A percentile compares a stretch with the other conserved stretches of the same genome.
Conservation (phyloP, 2,113 vertebrate species). For the Condylura cristata region DNA sequence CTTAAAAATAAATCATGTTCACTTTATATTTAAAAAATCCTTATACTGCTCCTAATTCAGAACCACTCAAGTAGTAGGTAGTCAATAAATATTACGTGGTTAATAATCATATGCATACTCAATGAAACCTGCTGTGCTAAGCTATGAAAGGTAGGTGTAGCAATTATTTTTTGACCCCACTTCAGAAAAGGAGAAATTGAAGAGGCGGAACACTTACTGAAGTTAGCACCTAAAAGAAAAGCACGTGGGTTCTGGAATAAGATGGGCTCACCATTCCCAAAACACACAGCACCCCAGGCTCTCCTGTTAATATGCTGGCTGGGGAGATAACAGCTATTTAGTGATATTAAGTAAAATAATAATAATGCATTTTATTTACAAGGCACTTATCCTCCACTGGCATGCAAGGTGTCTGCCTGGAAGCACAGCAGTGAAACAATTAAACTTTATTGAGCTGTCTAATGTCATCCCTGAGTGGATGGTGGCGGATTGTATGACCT, state of each 20-base stretch:
- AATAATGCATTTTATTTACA: conserved; percentile 65
- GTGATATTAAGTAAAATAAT: conserved; percentile 58
- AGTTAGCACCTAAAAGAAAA: neutral
- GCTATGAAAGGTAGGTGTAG: neutral
- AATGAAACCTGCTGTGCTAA: neutral
- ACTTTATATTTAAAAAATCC: neutral
- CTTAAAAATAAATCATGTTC: neutral
- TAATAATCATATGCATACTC: neutral
- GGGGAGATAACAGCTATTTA: conserved; percentile 52
- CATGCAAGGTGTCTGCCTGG: conserved; percentile 56
- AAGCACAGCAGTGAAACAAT: conserved; percentile 73
- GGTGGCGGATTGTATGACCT: conserved; percentile 66
- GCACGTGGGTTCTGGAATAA: neutral
- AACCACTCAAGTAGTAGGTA: neutral
- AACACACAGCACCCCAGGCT: neutral
- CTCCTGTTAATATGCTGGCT: neutral
- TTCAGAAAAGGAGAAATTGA: neutral
- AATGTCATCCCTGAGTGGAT: conserved; percentile 76
- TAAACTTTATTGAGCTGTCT: conserved; percentile 81
- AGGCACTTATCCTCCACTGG: conserved; percentile 46
- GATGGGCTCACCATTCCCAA: neutral
- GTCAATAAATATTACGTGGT: conserved; percentile 20
- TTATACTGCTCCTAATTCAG: neutral
- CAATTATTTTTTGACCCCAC: conserved; percentile 16
- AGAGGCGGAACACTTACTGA: neutral